Percentiles rank a stretch among this genome's conserved stretches.
phyloP scores from a whole-genome alignment of 53 echinoderm and acorn worm species.

The Mesocentrotus franciscanus region DNA sequence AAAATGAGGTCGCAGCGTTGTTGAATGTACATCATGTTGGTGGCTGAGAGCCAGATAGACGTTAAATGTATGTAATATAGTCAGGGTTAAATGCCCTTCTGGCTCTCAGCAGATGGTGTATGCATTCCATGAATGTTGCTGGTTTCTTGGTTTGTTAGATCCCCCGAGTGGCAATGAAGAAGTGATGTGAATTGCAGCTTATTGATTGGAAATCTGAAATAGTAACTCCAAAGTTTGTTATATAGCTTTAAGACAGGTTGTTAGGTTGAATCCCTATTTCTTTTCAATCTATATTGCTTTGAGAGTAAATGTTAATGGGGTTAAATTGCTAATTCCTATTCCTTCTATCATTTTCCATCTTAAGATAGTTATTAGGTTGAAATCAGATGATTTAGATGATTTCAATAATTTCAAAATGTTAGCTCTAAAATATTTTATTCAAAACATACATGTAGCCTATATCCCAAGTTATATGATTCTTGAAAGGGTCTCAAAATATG shows the following conservation, averaged over 20 bases:
- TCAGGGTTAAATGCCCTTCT: not conserved
- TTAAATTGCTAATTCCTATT: too few relatives aligned
- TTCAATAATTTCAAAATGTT: too few relatives aligned
- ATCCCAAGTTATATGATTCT: not conserved
- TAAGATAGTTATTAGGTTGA: too few relatives aligned
- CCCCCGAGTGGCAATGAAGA: not conserved
- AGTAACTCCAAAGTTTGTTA: not conserved
- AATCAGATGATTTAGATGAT: too few relatives aligned
- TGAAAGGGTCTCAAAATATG: too few relatives aligned
- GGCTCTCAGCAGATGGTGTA: not conserved
- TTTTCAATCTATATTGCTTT: not conserved
- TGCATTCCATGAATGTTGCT: not conserved
- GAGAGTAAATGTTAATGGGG: too few relatives aligned
- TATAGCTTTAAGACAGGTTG: not conserved
- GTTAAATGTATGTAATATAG: not conserved
- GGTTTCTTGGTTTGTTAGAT: not conserved
- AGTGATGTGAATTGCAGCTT: not conserved
- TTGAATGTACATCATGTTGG: not conserved
- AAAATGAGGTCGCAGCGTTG: not conserved
- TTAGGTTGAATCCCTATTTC: not conserved
- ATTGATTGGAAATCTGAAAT: not conserved
- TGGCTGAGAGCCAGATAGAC: not conserved
- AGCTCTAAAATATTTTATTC: not conserved
- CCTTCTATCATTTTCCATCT: too few relatives aligned
- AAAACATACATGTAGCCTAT: too few relatives aligned